A percentile compares a stretch with the other conserved stretches of the same genome.
phyloP scores from a whole-genome alignment of 2,113 vertebrate species.

The Anser cygnoides region DNA sequence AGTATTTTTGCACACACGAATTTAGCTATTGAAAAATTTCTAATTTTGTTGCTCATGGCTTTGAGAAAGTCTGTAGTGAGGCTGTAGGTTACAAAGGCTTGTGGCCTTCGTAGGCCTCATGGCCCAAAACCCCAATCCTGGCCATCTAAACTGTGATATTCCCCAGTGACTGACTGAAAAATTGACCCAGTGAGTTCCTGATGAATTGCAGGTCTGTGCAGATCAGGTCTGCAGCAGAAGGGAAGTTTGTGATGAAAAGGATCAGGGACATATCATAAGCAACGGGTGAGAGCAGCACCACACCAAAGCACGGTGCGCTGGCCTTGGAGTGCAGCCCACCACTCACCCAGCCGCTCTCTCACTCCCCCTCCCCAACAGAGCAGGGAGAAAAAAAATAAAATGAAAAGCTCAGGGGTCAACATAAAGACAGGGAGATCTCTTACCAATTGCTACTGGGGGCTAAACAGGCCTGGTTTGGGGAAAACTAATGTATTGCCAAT shows the following conservation, averaged over 20 bases:
- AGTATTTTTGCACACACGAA: background rate
- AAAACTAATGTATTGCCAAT: background rate
- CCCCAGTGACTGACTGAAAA: background rate
- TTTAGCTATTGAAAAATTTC: background rate
- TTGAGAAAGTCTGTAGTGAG: background rate
- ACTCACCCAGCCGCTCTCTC: too few species aligned
- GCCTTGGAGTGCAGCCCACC: background rate
- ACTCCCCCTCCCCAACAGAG: background rate
- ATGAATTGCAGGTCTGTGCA: background rate
- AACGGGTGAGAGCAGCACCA: background rate
- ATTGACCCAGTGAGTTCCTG: background rate
- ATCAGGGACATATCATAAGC: accelerated
- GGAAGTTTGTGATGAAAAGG: background rate
- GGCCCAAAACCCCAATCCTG: background rate
- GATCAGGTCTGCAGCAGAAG: background rate
- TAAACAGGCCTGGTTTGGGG: background rate
- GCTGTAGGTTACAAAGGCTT: background rate
- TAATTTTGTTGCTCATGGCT: background rate
- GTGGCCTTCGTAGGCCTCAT: background rate
- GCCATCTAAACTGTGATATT: background rate
- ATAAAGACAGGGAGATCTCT: background rate
- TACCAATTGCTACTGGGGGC: accelerated
- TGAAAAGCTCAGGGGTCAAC: background rate
- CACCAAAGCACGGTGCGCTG: background rate
- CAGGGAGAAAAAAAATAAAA: background rate